phyloP scores from a whole-genome alignment of 1,140 invertebrate species.

The Matsumurasca onukii region DNA sequence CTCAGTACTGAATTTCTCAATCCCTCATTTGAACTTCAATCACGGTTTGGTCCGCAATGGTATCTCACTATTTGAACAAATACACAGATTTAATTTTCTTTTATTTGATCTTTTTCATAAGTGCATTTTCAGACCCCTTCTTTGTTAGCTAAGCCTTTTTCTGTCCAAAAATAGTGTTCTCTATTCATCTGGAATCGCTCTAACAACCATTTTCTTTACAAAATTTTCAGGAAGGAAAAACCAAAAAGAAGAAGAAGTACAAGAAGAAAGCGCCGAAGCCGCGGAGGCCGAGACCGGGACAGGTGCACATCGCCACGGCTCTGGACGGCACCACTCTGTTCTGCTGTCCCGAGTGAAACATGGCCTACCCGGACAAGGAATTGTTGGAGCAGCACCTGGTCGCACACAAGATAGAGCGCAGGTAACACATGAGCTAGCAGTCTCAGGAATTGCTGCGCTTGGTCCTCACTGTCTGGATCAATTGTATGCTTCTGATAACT shows the following conservation, averaged over 20 bases:
- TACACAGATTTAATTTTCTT: too few species aligned
- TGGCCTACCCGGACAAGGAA: constrained; percentile 76
- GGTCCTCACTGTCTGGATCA: too few species aligned
- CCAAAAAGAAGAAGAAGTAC: constrained; percentile 74
- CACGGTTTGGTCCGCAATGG: too few species aligned
- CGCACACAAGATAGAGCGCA: constrained; percentile 73
- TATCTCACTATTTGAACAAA: too few species aligned
- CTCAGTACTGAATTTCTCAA: too few species aligned
- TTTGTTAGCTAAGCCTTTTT: neutral
- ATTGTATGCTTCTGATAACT: too few species aligned
- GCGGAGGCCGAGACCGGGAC: constrained; percentile 56
- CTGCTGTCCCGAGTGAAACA: constrained; percentile 77
- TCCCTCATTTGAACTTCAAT: too few species aligned
- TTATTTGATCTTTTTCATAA: too few species aligned
- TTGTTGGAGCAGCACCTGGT: constrained; percentile 71
- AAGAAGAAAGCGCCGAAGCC: constrained; percentile 77
- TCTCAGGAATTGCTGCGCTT: neutral
- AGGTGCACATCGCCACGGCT: constrained; percentile 69
- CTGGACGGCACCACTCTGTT: constrained; percentile 69
- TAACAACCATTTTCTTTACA: too few species aligned
- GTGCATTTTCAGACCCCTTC: too few species aligned
- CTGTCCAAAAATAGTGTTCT: too few species aligned
- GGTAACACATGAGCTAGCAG: constrained; percentile 44
- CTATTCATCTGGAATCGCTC: too few species aligned
- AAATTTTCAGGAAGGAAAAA: constrained; percentile 49